Conservation (phyloP, 2,113 vertebrate species). For the Cercocebus atys region DNA sequence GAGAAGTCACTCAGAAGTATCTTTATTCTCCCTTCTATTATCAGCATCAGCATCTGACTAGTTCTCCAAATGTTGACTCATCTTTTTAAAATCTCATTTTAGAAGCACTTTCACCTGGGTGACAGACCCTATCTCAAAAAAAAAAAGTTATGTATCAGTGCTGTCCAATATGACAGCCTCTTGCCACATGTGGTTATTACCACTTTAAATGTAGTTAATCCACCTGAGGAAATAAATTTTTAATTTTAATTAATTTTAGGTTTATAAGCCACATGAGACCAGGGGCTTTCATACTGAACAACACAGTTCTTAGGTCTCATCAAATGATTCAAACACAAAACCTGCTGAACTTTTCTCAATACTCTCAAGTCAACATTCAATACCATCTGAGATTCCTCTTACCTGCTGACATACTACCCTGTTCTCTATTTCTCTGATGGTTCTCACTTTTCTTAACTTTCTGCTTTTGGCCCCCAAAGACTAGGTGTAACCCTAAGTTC, state of each 20-base stretch:
- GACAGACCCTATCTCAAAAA: no score
- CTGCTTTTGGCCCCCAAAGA: background rate
- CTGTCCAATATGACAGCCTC: background rate
- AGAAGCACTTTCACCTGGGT: background rate
- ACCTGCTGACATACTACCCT: background rate
- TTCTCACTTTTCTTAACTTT: background rate
- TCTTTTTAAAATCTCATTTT: background rate
- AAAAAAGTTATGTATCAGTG: background rate
- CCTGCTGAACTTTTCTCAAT: background rate
- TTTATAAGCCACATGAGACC: background rate
- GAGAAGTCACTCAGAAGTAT: background rate
- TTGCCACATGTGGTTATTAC: background rate
- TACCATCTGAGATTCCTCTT: background rate
- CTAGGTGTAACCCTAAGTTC: background rate
- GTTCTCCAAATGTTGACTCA: background rate
- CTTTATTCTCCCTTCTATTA: background rate
- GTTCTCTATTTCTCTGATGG: background rate
- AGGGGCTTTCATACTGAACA: background rate
- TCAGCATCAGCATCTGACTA: background rate
- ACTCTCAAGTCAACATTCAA: background rate
- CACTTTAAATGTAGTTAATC: background rate
- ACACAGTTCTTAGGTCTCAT: background rate
- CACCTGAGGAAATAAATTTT: background rate
- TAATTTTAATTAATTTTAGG: background rate
- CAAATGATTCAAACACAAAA: constrained; percentile 27